These are phyloP conservation scores for Promerops cafer DNA, from an alignment of 2,113 vertebrate species.

Conservation along the genomic window DNA sequence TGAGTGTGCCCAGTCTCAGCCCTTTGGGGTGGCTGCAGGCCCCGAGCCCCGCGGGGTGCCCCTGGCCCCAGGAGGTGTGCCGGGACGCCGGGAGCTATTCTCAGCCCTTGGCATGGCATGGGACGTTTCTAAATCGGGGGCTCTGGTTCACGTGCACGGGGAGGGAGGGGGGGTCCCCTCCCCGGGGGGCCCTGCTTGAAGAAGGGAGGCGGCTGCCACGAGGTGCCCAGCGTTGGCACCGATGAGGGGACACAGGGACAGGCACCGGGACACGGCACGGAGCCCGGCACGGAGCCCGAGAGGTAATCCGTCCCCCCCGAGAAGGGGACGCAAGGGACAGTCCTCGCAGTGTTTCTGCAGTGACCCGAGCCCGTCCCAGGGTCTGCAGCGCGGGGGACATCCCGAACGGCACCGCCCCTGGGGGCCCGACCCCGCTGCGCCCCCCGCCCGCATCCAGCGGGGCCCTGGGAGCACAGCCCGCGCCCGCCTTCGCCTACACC, in stretches of 20 bases:
- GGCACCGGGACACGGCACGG: not conserved
- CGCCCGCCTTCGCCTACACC: not conserved
- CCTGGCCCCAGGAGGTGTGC: not conserved
- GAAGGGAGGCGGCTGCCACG: accelerated
- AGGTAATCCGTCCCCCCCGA: no score
- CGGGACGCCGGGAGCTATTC: constrained; percentile 24
- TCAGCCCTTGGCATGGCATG: constrained; percentile 15
- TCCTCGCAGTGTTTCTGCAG: not conserved
- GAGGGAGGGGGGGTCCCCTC: not conserved
- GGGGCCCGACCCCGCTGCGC: not conserved
- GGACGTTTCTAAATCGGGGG: constrained; percentile 53
- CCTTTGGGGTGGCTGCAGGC: accelerated
- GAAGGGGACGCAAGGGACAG: not conserved
- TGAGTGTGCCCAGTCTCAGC: not conserved
- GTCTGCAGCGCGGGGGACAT: not conserved
- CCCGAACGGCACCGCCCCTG: not conserved
- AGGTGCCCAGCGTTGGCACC: not conserved
- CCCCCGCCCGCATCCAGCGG: not conserved
- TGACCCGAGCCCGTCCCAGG: not conserved
- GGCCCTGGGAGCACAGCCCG: not conserved
- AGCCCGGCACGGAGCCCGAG: no score
- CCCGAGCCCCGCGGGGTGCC: not conserved
- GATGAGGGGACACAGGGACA: not conserved
- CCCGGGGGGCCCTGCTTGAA: not conserved
- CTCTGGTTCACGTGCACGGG: not conserved